Evolutionary conservation across 2,888 invertebrate species (phyloP).

Genomic region (Drosophila anceps): DNA sequence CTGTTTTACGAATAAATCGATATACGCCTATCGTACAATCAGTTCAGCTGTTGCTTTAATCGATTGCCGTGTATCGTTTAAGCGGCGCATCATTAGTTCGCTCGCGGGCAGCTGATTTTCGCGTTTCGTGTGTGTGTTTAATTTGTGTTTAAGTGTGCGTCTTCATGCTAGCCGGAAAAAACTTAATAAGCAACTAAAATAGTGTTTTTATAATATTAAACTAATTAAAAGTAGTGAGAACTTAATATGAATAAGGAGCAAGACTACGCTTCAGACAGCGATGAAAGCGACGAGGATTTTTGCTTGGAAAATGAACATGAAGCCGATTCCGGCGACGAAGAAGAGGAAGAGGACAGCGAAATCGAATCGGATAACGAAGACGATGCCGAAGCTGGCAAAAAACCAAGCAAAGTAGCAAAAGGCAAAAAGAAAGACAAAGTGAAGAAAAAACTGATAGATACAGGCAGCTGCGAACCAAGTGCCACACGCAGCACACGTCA

Average conservation of each 20-base stretch:
- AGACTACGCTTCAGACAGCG: conserved; percentile 88
- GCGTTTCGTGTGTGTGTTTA: conserved; percentile 6
- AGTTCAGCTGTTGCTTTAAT: conserved; percentile 10
- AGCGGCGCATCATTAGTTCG: not conserved
- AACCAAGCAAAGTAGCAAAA: conserved; percentile 31
- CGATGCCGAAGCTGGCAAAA: conserved; percentile 17
- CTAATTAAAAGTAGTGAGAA: not conserved
- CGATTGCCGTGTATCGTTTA: conserved; percentile 4
- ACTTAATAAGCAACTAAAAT: not conserved
- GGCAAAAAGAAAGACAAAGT: conserved; percentile 32
- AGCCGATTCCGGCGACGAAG: conserved; percentile 45
- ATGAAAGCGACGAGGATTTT: conserved; percentile 92
- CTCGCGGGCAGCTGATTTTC: conserved; percentile 32
- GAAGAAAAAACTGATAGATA: conserved; percentile 19
- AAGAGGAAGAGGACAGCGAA: conserved; percentile 35
- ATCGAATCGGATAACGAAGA: conserved; percentile 31
- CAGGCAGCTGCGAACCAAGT: not conserved
- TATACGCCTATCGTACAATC: not conserved
- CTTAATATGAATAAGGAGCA: conserved; percentile 84
- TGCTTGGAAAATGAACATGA: conserved; percentile 88
- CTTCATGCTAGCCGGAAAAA: conserved; percentile 29
- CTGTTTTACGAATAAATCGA: conserved; percentile 33
- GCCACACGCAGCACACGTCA: conserved; percentile 68
- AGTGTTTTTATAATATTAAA: not conserved
- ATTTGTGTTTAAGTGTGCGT: conserved; percentile 12